Percentiles rank a stretch among this genome's conserved stretches.
Evolutionary conservation across 2,113 vertebrate species (phyloP).

Genomic region (Sander vitreus): DNA sequence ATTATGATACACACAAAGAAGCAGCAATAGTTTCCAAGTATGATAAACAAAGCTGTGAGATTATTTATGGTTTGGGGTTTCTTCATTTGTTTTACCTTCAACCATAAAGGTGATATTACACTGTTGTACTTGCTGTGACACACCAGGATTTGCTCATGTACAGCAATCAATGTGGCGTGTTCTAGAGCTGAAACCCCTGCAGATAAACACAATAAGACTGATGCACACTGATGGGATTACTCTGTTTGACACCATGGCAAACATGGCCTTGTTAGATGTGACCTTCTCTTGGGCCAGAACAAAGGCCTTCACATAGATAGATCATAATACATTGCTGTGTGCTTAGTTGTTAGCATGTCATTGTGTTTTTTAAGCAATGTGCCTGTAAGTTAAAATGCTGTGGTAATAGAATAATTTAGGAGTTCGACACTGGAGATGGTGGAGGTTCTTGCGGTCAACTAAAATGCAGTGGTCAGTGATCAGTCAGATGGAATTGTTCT

Average conservation of each 20-base stretch:
- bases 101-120: slow-evolving; percentile 23
- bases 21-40: not conserved
- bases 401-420: not conserved
- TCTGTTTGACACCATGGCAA: slow-evolving; percentile 68
- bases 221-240: slow-evolving; percentile 76
- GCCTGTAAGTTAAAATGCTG: not conserved
- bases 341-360: not conserved
- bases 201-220: slow-evolving; percentile 72
- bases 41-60: not conserved
- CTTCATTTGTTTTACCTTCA: not conserved
- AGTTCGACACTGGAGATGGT: not conserved
- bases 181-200: slow-evolving; percentile 65
- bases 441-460: not conserved
- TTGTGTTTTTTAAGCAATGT: slow-evolving; percentile 14
- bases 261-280: slow-evolving; percentile 65
- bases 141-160: slow-evolving; percentile 56
- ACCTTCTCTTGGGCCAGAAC: slow-evolving; percentile 58
- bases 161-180: slow-evolving; percentile 68
- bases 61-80: not conserved
- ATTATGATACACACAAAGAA: not conserved
- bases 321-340: slow-evolving; percentile 39
- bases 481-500: not conserved
- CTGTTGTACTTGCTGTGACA: slow-evolving; percentile 49
- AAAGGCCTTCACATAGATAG: slow-evolving; percentile 47
- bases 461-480: not conserved